Evolutionary conservation across 2,888 invertebrate genomes (phyloP).

Genomic region (Lymantria monacha): DNA sequence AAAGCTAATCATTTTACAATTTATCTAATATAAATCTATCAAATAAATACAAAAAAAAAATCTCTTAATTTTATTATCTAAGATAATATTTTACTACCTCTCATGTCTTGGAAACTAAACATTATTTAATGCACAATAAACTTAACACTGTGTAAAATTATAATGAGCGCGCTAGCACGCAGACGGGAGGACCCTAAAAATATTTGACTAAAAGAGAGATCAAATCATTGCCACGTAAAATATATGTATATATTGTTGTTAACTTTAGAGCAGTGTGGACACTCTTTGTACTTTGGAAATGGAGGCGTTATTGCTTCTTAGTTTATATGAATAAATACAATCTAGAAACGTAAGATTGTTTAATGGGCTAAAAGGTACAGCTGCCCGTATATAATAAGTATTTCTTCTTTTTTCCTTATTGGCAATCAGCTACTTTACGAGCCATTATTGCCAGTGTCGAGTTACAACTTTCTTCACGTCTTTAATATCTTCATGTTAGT

Average conservation of each 20-base stretch:
- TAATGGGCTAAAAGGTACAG: conserved; percentile 24
- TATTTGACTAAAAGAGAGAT: conserved; percentile 89
- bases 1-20: conserved; percentile 78
- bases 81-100: conserved; percentile 78
- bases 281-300: conserved; percentile 74
- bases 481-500: too few relatives aligned
- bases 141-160: conserved; percentile 69
- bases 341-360: conserved; percentile 12
- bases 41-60: conserved; percentile 81
- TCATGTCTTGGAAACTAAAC: conserved; percentile 75
- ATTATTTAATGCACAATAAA: conserved; percentile 58
- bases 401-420: too few relatives aligned
- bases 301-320: conserved; percentile 8
- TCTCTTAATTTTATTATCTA: conserved; percentile 76
- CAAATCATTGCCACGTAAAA: conserved; percentile 86
- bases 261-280: conserved; percentile 49
- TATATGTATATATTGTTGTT: conserved; percentile 60
- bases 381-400: too few relatives aligned
- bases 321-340: conserved; percentile 3
- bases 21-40: conserved; percentile 81
- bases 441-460: too few relatives aligned
- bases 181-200: conserved; percentile 75
- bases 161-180: conserved; percentile 45
- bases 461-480: too few relatives aligned
- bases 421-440: too few relatives aligned